These are phyloP conservation scores for Drosophila burlai DNA, from an alignment of 1,140 invertebrate species.

Conservation along the genomic window DNA sequence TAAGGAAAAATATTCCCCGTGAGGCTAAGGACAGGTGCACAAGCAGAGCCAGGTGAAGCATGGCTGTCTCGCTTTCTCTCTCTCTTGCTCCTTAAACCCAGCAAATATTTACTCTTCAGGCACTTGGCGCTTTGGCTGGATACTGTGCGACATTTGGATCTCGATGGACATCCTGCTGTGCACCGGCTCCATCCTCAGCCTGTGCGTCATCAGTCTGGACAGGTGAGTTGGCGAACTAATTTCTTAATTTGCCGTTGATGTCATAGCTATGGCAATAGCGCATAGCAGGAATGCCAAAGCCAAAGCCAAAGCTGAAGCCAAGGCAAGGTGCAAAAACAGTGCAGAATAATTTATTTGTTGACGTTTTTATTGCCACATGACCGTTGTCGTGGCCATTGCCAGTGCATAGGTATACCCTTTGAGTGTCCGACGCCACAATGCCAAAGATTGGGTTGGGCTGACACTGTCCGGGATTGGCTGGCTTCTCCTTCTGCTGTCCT, in stretches of 20 bases:
- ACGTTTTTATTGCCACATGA: conserved; percentile 72
- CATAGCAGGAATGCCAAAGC: neutral
- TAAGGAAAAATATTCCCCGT: neutral
- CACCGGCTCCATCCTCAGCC: conserved; percentile 92
- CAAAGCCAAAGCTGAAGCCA: conserved; percentile 3
- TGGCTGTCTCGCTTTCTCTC: too few relatives aligned
- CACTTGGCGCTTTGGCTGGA: conserved; percentile 91
- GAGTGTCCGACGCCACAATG: conserved; percentile 45
- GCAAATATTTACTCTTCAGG: conserved; percentile 85
- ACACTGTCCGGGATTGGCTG: conserved; percentile 19
- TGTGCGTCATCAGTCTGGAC: conserved; percentile 94
- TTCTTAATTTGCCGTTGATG: conserved; percentile 61
- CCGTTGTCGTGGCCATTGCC: conserved; percentile 34
- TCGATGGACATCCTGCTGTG: conserved; percentile 97
- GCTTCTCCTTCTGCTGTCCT: conserved; percentile 2
- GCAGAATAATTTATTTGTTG: conserved; percentile 69
- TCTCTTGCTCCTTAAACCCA: neutral
- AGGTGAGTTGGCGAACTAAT: conserved; percentile 82
- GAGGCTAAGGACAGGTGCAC: conserved; percentile 5
- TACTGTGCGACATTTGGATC: conserved; percentile 95
- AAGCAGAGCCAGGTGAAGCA: conserved; percentile 7
- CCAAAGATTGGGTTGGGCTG: conserved; percentile 44
- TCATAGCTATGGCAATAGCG: conserved; percentile 37
- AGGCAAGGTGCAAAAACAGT: conserved; percentile 71
- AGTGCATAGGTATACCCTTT: conserved; percentile 42